phyloP scores from a whole-genome alignment of 2,113 vertebrate genomes.

The Neotoma lepida region DNA sequence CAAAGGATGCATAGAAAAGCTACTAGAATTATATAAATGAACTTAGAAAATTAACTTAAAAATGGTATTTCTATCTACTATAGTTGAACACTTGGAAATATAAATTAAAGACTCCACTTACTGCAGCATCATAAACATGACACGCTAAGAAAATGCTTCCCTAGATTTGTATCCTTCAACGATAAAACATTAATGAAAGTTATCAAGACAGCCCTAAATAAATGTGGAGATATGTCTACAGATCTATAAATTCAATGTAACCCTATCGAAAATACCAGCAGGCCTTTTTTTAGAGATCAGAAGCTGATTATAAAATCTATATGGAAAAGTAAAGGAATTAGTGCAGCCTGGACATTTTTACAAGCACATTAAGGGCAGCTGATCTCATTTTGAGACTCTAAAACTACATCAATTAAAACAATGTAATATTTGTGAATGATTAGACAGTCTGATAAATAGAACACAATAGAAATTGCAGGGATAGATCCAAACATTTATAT shows the following conservation, averaged over 20 bases:
- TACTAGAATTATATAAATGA: constrained; percentile 9
- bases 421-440: background rate
- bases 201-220: constrained; percentile 33
- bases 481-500: background rate
- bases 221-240: background rate
- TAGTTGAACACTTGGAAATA: background rate
- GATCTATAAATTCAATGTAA: constrained; percentile 51
- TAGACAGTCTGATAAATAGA: background rate
- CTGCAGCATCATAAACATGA: background rate
- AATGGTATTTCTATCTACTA: background rate
- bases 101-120: constrained; percentile 27
- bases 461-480: constrained; percentile 5
- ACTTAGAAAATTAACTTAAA: constrained; percentile 38
- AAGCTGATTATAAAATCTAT: constrained; percentile 50
- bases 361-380: background rate
- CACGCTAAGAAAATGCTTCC: constrained; percentile 17
- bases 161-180: constrained; percentile 27
- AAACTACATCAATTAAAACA: constrained; percentile 21
- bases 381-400: background rate
- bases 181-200: constrained; percentile 50
- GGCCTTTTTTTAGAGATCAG: background rate
- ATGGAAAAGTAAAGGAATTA: constrained; percentile 35
- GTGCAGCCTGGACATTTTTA: background rate
- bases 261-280: constrained; percentile 26
- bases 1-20: background rate